Evolutionary conservation across 1,140 invertebrate species (phyloP), one percentile per base, ranked within the genome.

Genomic region (Branchinecta lindahli): DNA sequence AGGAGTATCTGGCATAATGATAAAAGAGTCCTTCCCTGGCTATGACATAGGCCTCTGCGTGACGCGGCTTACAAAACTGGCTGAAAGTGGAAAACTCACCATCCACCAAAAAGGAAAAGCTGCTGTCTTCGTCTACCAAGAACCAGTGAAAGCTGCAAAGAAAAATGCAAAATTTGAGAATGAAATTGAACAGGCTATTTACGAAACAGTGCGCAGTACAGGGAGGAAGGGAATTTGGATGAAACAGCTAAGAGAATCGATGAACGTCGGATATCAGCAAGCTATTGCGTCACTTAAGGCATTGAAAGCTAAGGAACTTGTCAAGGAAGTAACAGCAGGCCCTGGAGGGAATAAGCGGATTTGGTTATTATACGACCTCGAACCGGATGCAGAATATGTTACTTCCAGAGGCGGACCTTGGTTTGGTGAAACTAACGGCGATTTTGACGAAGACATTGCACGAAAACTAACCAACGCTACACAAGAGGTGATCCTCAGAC

Each of bases 131-230:
- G 18, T 15, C 12, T 61, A 61, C 6, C 12, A 61, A 6, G 52
- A 61, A 61, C 18, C 18, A 3, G 12, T 20, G 18, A 33, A 33
- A 33, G 52, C 52, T 61, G 52, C 52, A 15, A 12, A 61, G 6
- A 61, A 61, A 61, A 61, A 61, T 61, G 6, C 18, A 12, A 61
- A 61, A 20, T 61, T 61, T 61, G 52, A 61, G 18, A 61, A 61
- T 61, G 52, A 61, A 61, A 61, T 61, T 61, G 52, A 61, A 61
- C 12, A 61, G 18, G 52, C 52, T 20, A 61, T 61, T 15, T 61
- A 61, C 18, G 52, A 61, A 15, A 20, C 18, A 61, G 18, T 61
- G 6, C 12, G 12, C 12, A 20, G 18, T 61, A 15, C 52, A 15
- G 52, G 52, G 12, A 61, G 18, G 18, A 61, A 15, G 18, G 52